A percentile compares a stretch with the other conserved stretches of the same genome.
phyloP scores from a whole-genome alignment of 2,113 vertebrate genomes.

The Sinocyclocheilus anshuiensis region DNA sequence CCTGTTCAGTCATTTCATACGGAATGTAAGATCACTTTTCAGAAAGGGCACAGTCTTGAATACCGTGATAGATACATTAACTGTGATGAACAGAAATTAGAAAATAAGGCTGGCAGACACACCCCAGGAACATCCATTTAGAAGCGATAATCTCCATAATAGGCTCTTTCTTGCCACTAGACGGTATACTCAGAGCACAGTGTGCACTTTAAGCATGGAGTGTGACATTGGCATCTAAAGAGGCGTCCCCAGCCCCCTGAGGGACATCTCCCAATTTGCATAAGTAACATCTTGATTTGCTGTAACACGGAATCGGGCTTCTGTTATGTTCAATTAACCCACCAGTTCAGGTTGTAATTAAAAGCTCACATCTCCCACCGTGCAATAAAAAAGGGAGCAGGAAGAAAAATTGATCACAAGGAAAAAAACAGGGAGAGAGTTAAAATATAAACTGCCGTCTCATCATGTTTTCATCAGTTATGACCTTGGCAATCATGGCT shows the following conservation, averaged over 20 bases:
- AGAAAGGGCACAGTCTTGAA: conserved; percentile 22
- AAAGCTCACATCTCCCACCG: conserved; percentile 68
- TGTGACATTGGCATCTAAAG: conserved; percentile 67
- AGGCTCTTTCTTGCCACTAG: conserved; percentile 49
- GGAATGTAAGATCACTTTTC: neutral
- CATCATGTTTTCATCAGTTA: conserved; percentile 77
- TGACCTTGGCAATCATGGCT: conserved; percentile 74
- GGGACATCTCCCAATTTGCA: conserved; percentile 66
- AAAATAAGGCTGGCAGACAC: conserved; percentile 22
- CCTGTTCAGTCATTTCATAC: neutral
- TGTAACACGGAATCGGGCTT: conserved; percentile 72
- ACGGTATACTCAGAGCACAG: conserved; percentile 44
- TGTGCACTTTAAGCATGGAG: conserved; percentile 54
- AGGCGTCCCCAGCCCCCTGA: conserved; percentile 57
- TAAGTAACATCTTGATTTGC: conserved; percentile 78
- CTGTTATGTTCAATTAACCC: conserved; percentile 74
- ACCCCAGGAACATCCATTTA: neutral
- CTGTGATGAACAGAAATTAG: conserved; percentile 42
- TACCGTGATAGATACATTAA: conserved; percentile 49
- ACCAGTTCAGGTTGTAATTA: conserved; percentile 70
- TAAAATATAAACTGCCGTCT: conserved; percentile 73
- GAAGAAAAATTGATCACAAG: conserved; percentile 15
- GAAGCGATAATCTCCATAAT: conserved; percentile 48
- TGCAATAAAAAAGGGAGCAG: conserved; percentile 33
- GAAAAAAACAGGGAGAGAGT: neutral